Evolutionary conservation across 2,113 vertebrate species (phyloP).

Genomic region (Cochlearius cochlearius): DNA sequence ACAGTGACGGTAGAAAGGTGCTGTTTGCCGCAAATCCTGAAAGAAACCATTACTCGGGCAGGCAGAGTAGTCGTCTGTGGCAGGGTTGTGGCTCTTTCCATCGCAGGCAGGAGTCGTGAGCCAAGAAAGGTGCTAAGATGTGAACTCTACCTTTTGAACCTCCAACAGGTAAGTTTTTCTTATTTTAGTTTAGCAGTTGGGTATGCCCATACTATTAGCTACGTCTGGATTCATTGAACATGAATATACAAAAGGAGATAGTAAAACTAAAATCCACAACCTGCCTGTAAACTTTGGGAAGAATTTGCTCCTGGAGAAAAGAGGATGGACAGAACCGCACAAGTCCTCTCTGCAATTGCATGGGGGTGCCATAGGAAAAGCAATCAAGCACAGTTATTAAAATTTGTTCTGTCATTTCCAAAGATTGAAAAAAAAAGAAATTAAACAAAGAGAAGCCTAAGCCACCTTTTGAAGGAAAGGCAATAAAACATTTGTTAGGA

Average conservation of each 20-base stretch:
- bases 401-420: background rate
- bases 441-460: background rate
- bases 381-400: background rate
- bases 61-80: background rate
- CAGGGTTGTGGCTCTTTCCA: background rate
- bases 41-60: background rate
- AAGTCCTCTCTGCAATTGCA: background rate
- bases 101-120: background rate
- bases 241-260: background rate
- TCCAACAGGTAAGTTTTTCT: background rate
- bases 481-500: background rate
- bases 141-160: background rate
- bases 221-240: background rate
- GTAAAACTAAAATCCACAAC: background rate
- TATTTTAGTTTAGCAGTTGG: background rate
- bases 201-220: background rate
- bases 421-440: background rate
- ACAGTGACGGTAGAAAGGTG: background rate
- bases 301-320: background rate
- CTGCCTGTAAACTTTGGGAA: background rate
- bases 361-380: background rate
- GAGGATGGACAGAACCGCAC: background rate
- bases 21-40: background rate
- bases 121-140: background rate
- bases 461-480: background rate